Percentiles rank a stretch among this genome's conserved stretches.
Evolutionary conservation across 2,888 invertebrate species (phyloP).

Genomic region (Caenorhabditis plicata): DNA sequence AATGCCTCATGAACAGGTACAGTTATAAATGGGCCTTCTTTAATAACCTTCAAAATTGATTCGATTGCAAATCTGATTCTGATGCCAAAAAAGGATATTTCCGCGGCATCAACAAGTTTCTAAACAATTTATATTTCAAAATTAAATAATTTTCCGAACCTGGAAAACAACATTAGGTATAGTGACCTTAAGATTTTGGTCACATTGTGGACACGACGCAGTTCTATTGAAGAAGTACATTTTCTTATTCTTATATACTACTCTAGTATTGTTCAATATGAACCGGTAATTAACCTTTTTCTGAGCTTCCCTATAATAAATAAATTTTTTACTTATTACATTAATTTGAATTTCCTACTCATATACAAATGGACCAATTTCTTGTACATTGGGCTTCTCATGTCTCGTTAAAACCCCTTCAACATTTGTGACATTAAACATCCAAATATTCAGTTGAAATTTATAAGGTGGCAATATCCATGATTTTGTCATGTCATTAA

Average conservation of each 20-base stretch:
- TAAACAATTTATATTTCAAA: slow-evolving; percentile 7
- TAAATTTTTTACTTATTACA: background rate
- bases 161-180: slow-evolving; percentile 62
- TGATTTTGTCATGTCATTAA: slow-evolving; percentile 50
- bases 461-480: slow-evolving; percentile 58
- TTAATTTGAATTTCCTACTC: slow-evolving; percentile 31
- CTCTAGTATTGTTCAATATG: slow-evolving; percentile 42
- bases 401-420: slow-evolving; percentile 25
- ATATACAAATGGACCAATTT: slow-evolving; percentile 48
- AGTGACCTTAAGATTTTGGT: slow-evolving; percentile 43
- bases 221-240: slow-evolving; percentile 49
- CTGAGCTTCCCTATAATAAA: slow-evolving; percentile 54
- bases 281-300: slow-evolving; percentile 46
- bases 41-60: slow-evolving; percentile 20
- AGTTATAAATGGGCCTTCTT: slow-evolving; percentile 26
- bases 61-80: slow-evolving; percentile 37
- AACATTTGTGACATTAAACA: slow-evolving; percentile 45
- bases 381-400: slow-evolving; percentile 37
- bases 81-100: slow-evolving; percentile 6
- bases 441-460: slow-evolving; percentile 50
- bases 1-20: slow-evolving; percentile 49
- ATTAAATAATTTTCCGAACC: slow-evolving; percentile 23
- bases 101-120: slow-evolving; percentile 53
- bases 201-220: slow-evolving; percentile 50
- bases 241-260: slow-evolving; percentile 55